Evolutionary conservation across 2,888 invertebrate species (phyloP).

Genomic region (Idaea straminata): DNA sequence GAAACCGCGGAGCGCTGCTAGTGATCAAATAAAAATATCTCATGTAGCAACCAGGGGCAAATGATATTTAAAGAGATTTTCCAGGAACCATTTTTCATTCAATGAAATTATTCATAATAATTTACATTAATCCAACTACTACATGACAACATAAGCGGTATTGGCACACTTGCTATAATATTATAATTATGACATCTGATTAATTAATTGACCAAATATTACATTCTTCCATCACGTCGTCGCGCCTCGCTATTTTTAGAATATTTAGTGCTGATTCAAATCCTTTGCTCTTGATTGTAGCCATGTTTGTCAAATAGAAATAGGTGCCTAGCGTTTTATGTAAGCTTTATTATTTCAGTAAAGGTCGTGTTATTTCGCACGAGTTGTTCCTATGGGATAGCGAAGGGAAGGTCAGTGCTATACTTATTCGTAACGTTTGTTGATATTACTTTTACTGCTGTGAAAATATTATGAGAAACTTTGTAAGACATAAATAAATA

Average conservation of each 20-base stretch:
- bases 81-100: too few species aligned
- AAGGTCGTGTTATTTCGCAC: conserved; percentile 23
- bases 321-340: conserved; percentile 1
- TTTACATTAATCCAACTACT: too few species aligned
- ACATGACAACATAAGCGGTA: too few species aligned
- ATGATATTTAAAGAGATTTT: too few species aligned
- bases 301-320: conserved; percentile 17
- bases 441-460: background rate
- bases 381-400: conserved; percentile 17
- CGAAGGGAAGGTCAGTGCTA: conserved; percentile 13
- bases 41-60: too few species aligned
- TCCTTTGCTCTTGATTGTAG: background rate
- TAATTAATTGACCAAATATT: too few species aligned
- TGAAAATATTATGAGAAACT: background rate
- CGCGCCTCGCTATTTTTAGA: background rate
- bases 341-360: conserved; percentile 21
- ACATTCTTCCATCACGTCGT: too few species aligned
- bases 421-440: background rate
- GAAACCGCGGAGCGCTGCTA: too few species aligned
- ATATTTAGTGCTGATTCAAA: background rate
- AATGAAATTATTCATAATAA: too few species aligned
- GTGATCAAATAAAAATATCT: too few species aligned
- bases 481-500: background rate
- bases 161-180: too few species aligned
- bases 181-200: too few species aligned